Evolutionary conservation across 23 tunicate genomes (phyloP).

Genomic region (Aplidium turbinatum): DNA sequence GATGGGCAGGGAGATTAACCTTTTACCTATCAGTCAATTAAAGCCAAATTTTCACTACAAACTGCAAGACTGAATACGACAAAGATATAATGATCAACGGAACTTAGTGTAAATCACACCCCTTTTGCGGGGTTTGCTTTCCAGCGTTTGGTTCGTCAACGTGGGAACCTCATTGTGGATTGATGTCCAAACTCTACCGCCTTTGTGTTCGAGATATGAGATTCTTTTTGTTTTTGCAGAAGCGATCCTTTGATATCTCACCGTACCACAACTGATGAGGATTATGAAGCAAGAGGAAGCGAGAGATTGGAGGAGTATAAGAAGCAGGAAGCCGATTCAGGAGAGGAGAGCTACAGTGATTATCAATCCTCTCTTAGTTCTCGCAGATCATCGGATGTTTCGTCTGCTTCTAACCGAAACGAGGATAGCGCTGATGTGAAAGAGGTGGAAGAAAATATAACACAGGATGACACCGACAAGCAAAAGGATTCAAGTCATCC

Average conservation of each 20-base stretch:
- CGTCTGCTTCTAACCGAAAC: neutral
- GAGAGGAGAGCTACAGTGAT: neutral
- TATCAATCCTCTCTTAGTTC: neutral
- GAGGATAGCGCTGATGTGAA: neutral
- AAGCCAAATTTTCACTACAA: too few species aligned
- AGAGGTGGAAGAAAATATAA: neutral
- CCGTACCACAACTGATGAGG: neutral
- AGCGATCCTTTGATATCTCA: conserved; percentile 37
- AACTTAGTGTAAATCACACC: too few species aligned
- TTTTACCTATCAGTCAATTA: too few species aligned
- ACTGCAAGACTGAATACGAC: too few species aligned
- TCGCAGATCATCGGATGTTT: neutral
- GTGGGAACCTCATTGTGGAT: too few species aligned
- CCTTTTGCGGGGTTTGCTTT: too few species aligned
- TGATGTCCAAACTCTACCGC: too few species aligned
- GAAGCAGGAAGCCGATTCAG: neutral
- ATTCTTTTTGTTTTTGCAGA: conserved; percentile 3
- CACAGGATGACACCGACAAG: neutral
- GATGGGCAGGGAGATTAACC: too few species aligned
- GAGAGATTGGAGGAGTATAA: neutral
- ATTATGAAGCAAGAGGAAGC: neutral
- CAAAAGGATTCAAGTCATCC: too few species aligned
- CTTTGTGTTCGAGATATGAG: neutral
- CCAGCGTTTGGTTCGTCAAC: too few species aligned
- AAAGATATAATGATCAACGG: too few species aligned